phyloP scores from a whole-genome alignment of 1,140 invertebrate genomes.

The Penaeus japonicus region DNA sequence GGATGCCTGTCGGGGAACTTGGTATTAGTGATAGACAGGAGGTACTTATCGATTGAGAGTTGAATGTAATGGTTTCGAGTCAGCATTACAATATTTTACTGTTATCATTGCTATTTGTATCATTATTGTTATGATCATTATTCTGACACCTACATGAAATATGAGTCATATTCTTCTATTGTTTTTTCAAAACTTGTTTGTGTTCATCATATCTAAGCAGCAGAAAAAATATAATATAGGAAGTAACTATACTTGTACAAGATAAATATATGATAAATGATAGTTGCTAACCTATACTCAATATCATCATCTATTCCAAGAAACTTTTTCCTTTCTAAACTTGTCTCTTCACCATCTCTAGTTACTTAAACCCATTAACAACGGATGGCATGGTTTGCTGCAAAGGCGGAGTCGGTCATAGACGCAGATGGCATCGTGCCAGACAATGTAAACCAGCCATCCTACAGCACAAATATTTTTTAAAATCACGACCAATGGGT shows the following conservation, averaged over 20 bases:
- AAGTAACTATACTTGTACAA: too few relatives aligned
- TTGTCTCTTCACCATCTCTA: not conserved
- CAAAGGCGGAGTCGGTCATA: too few relatives aligned
- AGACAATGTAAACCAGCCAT: too few relatives aligned
- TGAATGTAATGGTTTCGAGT: not conserved
- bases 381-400: too few relatives aligned
- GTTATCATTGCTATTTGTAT: not conserved
- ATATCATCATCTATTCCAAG: too few relatives aligned
- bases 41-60: not conserved
- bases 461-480: too few relatives aligned
- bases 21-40: not conserved
- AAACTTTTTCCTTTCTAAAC: not conserved
- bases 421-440: too few relatives aligned
- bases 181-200: not conserved
- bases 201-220: not conserved
- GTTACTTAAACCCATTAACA: too few relatives aligned
- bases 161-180: not conserved
- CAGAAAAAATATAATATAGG: not conserved
- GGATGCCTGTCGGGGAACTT: conserved; percentile 4
- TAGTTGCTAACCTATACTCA: too few relatives aligned
- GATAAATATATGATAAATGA: too few relatives aligned
- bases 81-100: not conserved
- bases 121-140: not conserved
- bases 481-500: too few relatives aligned
- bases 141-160: not conserved